These are phyloP conservation scores for Thymelicus lineola DNA, from an alignment of 2,888 invertebrate genomes.

Conservation along the genomic window DNA sequence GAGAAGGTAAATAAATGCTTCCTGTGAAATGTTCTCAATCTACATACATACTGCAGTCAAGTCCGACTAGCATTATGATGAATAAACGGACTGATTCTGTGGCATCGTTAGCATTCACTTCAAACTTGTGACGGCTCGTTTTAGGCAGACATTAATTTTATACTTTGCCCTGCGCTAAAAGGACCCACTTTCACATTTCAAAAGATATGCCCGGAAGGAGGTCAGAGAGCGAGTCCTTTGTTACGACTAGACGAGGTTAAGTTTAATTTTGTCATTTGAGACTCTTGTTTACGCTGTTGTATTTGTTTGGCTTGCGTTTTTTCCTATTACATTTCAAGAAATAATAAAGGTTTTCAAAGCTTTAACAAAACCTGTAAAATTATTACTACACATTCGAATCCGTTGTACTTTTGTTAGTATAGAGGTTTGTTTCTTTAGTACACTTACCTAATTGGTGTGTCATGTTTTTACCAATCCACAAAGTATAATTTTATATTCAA, in stretches of 20 bases:
- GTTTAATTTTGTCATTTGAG: constrained; percentile 23
- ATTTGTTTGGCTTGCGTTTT: too few species aligned
- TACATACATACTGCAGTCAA: neutral
- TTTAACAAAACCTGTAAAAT: too few species aligned
- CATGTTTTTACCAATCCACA: too few species aligned
- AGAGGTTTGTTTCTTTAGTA: too few species aligned
- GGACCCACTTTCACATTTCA: constrained; percentile 34
- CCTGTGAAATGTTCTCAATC: neutral
- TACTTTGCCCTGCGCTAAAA: constrained; percentile 17
- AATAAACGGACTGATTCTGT: constrained; percentile 11
- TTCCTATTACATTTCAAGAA: too few species aligned
- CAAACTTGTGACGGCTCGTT: constrained; percentile 2
- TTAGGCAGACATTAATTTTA: constrained; percentile 22
- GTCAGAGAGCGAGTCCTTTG: constrained; percentile 30
- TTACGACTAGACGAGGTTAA: constrained; percentile 29
- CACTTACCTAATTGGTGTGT: too few species aligned
- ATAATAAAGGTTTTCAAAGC: too few species aligned
- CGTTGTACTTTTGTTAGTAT: too few species aligned
- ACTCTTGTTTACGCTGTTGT: constrained; percentile 4
- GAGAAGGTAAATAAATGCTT: neutral
- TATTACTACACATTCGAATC: too few species aligned
- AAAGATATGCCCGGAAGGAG: constrained; percentile 29
- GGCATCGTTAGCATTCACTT: constrained; percentile 23
- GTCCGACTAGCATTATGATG: constrained; percentile 1
- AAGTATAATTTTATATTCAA: too few species aligned